Evolutionary conservation across 2,797 vertebrate species (phyloP).

Genomic region (Nyctibius grandis): DNA sequence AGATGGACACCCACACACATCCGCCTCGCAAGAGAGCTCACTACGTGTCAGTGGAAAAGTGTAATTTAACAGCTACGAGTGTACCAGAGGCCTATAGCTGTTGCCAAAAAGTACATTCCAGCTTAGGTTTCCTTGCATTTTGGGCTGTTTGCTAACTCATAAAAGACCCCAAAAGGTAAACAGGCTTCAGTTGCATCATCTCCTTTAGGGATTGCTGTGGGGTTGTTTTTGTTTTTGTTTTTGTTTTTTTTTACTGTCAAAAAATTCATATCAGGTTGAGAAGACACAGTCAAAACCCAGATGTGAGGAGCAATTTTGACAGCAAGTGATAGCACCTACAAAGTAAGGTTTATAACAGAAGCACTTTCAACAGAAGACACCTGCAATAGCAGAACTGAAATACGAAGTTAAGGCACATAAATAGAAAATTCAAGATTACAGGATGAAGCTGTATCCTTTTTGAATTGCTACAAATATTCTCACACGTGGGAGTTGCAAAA

Average conservation of each 20-base stretch:
- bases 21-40: background rate
- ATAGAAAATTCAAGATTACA: background rate
- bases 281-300: background rate
- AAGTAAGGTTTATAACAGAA: background rate
- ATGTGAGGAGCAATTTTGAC: background rate
- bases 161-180: background rate
- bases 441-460: background rate
- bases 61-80: rapidly evolving
- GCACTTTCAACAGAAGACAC: background rate
- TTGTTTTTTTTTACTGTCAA: too few species aligned
- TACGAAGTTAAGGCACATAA: background rate
- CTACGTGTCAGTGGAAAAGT: background rate
- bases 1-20: background rate
- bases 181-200: background rate
- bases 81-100: background rate
- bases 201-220: background rate
- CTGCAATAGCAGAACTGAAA: background rate
- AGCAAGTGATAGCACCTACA: background rate
- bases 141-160: background rate
- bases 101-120: background rate
- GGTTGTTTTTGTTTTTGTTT: too few species aligned
- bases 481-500: background rate
- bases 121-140: background rate
- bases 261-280: background rate
- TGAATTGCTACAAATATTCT: background rate